Evolutionary conservation across 2,888 invertebrate genomes (phyloP), one percentile per base, ranked within the genome.

Genomic region (Papilio gigon): DNA sequence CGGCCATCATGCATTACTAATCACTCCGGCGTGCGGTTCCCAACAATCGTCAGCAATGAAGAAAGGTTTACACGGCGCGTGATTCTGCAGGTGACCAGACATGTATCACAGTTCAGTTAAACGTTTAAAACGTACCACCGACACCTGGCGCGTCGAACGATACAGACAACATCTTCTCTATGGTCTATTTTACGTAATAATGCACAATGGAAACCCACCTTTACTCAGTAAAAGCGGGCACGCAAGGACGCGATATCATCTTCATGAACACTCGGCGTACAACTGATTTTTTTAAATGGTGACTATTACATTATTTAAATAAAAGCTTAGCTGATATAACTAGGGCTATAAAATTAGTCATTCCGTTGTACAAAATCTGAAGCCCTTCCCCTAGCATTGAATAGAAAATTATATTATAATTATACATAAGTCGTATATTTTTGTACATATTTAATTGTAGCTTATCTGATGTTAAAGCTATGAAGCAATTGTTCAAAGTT

Each of bases 1-100:
- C 84, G 83, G 81, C 81, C 85, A 84, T 82, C 85, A 84, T 87
- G 86, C 85, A 85, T 87, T 84, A 87, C 86, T 85, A 85, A 86
- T 85, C 82, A 83, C 79, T 77, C 81, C 77, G 79, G 79, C 79
- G 78, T 80, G 82, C 80, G 78, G 77, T 82, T 81, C 77, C 75
- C 79, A 63, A 64, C 64, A 50, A 37, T 58, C 68, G 63, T 59
- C 56, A 50, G 64, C 35, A 63, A 33, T 61, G 61, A 47, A 47
- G 47, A 3, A 22, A 4, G 47, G 47, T 47, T 47, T 47, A 9
- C 47, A 47, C n/a, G 47, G 47, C 22, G 47, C 11, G 4, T 47
- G 22, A 47, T 47, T 47, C 17, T 22, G 22, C 2, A 2, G 20
- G 11, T 9, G 20, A 20, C 44, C 20, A 20, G 4, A 44, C 44